phyloP scores from a whole-genome alignment of 1,140 invertebrate genomes.

The Diuraphis noxia region DNA sequence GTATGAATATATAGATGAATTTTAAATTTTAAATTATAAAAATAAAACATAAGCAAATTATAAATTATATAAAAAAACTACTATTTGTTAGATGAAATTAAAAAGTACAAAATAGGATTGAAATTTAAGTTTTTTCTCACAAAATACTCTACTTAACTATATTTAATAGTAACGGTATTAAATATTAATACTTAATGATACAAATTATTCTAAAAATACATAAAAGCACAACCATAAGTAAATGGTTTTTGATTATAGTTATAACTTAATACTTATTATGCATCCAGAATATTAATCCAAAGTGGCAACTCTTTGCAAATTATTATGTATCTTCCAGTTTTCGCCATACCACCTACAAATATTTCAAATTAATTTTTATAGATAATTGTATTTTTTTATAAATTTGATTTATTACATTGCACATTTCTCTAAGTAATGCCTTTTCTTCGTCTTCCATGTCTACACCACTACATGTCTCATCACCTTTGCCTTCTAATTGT shows the following conservation, averaged over 20 bases:
- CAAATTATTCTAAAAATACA: background rate
- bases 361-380: conserved; percentile 48
- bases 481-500: conserved; percentile 73
- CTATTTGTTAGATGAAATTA: background rate
- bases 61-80: background rate
- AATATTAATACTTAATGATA: background rate
- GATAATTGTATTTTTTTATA: conserved; percentile 34
- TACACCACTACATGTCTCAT: conserved; percentile 56
- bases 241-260: conserved; percentile 4
- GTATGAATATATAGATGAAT: background rate
- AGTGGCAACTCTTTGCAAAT: background rate
- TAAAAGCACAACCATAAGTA: background rate
- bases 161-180: background rate
- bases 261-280: background rate
- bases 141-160: background rate
- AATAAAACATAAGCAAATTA: background rate
- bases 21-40: background rate
- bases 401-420: conserved; percentile 74
- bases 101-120: background rate
- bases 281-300: background rate
- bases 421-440: conserved; percentile 93
- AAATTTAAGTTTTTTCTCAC: background rate
- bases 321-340: conserved; percentile 68
- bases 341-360: conserved; percentile 70
- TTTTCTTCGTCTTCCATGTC: conserved; percentile 86